Evolutionary conservation across 2,113 vertebrate species (phyloP).

Genomic region (Proterorhinus semilunaris): DNA sequence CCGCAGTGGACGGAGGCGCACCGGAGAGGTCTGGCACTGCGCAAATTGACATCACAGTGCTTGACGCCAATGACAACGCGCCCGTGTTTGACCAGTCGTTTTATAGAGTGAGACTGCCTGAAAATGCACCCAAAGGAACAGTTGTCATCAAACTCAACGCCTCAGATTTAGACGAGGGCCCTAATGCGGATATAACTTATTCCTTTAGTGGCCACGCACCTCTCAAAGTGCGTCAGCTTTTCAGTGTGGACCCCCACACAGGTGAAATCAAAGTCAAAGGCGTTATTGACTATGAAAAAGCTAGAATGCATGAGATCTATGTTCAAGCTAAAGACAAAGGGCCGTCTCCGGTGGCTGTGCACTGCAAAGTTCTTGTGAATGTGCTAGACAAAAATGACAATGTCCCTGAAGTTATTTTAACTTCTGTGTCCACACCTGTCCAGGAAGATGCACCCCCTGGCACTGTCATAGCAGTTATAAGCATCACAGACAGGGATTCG

Average conservation of each 20-base stretch:
- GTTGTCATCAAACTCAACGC: conserved; percentile 75
- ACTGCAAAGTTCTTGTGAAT: conserved; percentile 80
- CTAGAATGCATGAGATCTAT: conserved; percentile 82
- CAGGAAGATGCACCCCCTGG: conserved; percentile 80
- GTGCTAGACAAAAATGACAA: conserved; percentile 75
- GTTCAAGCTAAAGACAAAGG: conserved; percentile 89
- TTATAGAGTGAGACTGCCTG: conserved; percentile 68
- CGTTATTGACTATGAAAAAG: conserved; percentile 75
- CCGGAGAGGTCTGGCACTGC: conserved; percentile 70
- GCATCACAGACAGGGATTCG: conserved; percentile 81
- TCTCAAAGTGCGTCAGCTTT: conserved; percentile 72
- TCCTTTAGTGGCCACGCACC: conserved; percentile 74
- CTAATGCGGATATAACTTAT: conserved; percentile 73
- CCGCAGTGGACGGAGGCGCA: conserved; percentile 70
- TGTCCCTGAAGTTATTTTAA: conserved; percentile 71
- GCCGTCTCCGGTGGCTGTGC: conserved; percentile 82
- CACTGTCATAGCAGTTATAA: conserved; percentile 85
- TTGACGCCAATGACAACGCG: conserved; percentile 75
- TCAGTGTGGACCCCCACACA: conserved; percentile 69
- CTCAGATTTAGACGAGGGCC: conserved; percentile 72
- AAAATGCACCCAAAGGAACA: conserved; percentile 70
- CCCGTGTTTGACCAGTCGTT: conserved; percentile 73
- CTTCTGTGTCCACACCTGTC: conserved; percentile 73
- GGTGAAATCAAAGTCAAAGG: conserved; percentile 78
- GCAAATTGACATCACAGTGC: conserved; percentile 69